Evolutionary conservation across 2,888 invertebrate species (phyloP), one percentile per base, ranked within the genome.

Genomic region (Pammene fasciana): DNA sequence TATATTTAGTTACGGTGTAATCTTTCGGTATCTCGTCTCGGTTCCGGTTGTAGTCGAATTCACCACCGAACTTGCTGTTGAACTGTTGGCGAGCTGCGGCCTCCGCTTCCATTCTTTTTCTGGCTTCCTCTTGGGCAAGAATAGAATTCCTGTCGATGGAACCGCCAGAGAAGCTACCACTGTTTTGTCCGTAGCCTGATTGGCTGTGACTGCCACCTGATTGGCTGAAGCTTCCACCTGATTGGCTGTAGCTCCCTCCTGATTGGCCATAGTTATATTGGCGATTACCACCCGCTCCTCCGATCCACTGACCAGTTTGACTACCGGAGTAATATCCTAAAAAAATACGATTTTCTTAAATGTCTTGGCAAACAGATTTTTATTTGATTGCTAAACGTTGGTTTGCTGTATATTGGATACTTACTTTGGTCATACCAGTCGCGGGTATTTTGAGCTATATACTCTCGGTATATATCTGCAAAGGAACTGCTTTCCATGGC

Each of bases 401-500:
- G 1, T 56, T 54, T 36, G 8, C 7, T 5, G 10, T 26, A 26
- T 45, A 8, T 10, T 57, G 11, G 11, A 13, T 64, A 76, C 85
- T 79, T 78, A 90, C 90, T 83, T 79, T 68, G 68, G 34, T 65
- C 68, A 18, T 59, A 38, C 68, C 64, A 68, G 45, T 68, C 64
- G 9, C 64, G 64, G 6, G 64, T 57, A 10, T 68, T 70, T 11
- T 55, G 60, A 38, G 65, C 54, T 8, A 65, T 59, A 34, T 70
- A 70, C 48, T 64, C 82, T 7, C 80, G 80, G 72, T 89, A 90
- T 13, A 86, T 76, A 2, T 38, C 41, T 41, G 65, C 60, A 2
- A 65, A 70, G 0, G 83, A 87, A 54, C 83, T 88, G 79, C 79
- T 87, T 71, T 81, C 73, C 86, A 90, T 85, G 54, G 85, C 91